Conservation (phyloP, 2,797 vertebrate species). For the Distichodus sexfasciatus region DNA sequence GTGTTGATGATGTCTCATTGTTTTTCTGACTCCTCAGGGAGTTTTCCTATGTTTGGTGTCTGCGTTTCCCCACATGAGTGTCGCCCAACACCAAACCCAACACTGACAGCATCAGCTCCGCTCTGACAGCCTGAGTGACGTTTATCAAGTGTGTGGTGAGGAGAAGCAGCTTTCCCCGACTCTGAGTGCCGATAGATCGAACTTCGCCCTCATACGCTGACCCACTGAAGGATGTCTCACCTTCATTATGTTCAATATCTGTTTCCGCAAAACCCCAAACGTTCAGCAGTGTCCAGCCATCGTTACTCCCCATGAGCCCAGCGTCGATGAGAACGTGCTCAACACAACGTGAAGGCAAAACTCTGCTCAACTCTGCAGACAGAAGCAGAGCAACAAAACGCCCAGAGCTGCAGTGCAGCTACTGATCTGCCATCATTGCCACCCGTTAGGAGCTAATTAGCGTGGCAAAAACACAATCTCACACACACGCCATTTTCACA, state of each 20-base stretch:
- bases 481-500: too few relatives aligned
- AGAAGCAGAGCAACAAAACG: too few relatives aligned
- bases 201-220: not conserved
- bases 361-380: too few relatives aligned
- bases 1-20: not conserved
- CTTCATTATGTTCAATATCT: not conserved
- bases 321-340: too few relatives aligned
- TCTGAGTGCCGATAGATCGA: slow-evolving; percentile 1
- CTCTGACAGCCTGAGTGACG: slow-evolving; percentile 21
- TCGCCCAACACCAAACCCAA: not conserved
- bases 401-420: too few relatives aligned
- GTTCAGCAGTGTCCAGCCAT: too few relatives aligned
- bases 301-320: too few relatives aligned
- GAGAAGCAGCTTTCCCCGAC: not conserved
- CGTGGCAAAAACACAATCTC: too few relatives aligned
- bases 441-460: too few relatives aligned
- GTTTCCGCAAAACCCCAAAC: not conserved
- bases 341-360: too few relatives aligned
- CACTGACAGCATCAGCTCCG: slow-evolving; percentile 5
- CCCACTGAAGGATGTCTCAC: not conserved
- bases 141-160: slow-evolving; percentile 9
- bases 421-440: too few relatives aligned
- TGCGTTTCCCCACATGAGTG: not conserved
- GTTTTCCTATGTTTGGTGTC: not conserved
- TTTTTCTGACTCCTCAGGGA: not conserved